Conservation (phyloP, 2,113 vertebrate genomes). For the Hiodon alosoides region DNA sequence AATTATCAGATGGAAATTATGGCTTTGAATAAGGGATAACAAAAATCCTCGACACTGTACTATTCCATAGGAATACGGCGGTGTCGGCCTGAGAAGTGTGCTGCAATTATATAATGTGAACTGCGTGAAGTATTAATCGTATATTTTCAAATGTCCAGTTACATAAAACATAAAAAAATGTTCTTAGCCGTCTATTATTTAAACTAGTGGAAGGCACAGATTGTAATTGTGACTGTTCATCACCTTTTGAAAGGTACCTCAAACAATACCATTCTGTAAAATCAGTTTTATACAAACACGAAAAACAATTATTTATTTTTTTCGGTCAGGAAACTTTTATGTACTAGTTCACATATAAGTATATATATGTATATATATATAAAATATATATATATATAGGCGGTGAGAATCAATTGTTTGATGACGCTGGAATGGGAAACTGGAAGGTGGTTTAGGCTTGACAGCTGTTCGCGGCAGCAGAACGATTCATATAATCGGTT, state of each 20-base stretch:
- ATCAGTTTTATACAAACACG: slow-evolving; percentile 68
- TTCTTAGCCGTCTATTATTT: slow-evolving; percentile 55
- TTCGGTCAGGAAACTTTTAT: slow-evolving; percentile 1
- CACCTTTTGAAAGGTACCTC: slow-evolving; percentile 4
- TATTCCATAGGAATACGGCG: slow-evolving; percentile 19
- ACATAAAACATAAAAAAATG: slow-evolving; percentile 57
- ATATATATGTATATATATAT: slow-evolving; percentile 6
- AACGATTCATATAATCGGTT: too few species aligned
- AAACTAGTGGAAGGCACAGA: slow-evolving; percentile 60
- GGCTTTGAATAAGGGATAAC: too few species aligned
- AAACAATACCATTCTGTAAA: slow-evolving; percentile 36
- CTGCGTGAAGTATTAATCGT: slow-evolving; percentile 77
- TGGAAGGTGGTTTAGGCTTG: slow-evolving; percentile 56
- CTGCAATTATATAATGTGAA: slow-evolving; percentile 61
- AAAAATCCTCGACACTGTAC: slow-evolving; percentile 39
- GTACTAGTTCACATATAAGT: slow-evolving; percentile 22
- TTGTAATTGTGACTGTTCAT: slow-evolving; percentile 56
- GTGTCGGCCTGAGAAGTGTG: slow-evolving; percentile 21
- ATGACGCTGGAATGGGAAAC: slow-evolving; percentile 44
- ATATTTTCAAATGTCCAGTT: slow-evolving; percentile 67
- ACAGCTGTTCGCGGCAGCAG: slow-evolving; percentile 53
- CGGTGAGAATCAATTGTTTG: slow-evolving; percentile 48
- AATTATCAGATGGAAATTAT: too few species aligned
- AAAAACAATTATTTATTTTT: slow-evolving; percentile 63
- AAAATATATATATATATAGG: slow-evolving; percentile 54